Conservation (phyloP, 2,797 vertebrate genomes). For the Chaunax sp. region DNA sequence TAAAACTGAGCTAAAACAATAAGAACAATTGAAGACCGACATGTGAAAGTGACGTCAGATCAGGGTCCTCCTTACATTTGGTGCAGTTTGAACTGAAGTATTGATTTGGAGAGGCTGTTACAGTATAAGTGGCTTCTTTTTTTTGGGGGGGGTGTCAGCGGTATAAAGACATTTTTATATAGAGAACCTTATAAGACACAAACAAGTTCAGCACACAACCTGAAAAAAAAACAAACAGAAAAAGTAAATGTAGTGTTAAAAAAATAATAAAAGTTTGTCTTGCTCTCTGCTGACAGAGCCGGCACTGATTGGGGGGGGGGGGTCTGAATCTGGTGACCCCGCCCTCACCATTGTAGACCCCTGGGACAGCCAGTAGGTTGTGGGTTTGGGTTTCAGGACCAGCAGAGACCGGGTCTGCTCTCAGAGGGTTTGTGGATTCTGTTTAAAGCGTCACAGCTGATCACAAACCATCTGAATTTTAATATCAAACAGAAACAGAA, state of each 20-base stretch:
- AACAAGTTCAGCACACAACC: constrained; percentile 70
- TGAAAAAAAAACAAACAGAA: constrained; percentile 53
- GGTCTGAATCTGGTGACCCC: background rate
- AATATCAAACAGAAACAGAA: background rate
- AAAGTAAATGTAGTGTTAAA: constrained; percentile 74
- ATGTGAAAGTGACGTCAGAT: too few species aligned
- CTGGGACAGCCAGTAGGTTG: constrained; percentile 7
- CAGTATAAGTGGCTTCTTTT: constrained; percentile 28
- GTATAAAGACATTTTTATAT: constrained; percentile 62
- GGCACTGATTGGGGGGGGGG: background rate
- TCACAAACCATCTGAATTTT: too few species aligned
- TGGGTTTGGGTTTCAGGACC: constrained; percentile 17
- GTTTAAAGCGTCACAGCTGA: too few species aligned
- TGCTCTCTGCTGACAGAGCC: constrained; percentile 10
- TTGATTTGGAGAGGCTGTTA: constrained; percentile 1
- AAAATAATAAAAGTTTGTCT: constrained; percentile 19
- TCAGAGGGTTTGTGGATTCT: constrained; percentile 23
- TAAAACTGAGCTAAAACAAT: background rate
- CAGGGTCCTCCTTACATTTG: background rate
- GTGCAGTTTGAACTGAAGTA: background rate
- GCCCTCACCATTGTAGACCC: constrained; percentile 5
- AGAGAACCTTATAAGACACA: constrained; percentile 69
- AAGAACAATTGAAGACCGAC: too few species aligned
- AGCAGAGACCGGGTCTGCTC: too few species aligned
- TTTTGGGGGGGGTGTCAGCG: constrained; percentile 28